Evolutionary conservation across 2,113 vertebrate genomes (phyloP).

Genomic region (Hystrix cristata): DNA sequence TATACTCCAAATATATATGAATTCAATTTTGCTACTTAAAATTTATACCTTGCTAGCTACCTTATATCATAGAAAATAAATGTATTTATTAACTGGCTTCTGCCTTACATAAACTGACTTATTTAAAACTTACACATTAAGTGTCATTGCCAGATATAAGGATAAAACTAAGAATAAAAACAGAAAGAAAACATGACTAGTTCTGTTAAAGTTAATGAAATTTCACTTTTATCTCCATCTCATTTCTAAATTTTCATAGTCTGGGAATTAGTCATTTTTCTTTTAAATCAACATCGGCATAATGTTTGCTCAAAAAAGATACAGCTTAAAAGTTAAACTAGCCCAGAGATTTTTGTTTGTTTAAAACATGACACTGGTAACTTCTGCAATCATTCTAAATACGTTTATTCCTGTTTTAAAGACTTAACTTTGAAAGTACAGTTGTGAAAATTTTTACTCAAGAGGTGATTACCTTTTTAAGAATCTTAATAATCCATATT

Average conservation of each 20-base stretch:
- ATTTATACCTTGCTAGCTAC: constrained; percentile 3
- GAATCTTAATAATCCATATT: constrained; percentile 17
- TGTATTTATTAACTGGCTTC: neutral
- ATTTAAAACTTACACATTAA: constrained; percentile 39
- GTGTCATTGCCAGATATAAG: constrained; percentile 30
- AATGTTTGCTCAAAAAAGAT: neutral
- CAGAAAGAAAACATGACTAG: constrained; percentile 3
- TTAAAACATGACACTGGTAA: constrained; percentile 45
- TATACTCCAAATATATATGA: constrained; percentile 40
- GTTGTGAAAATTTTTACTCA: constrained; percentile 50
- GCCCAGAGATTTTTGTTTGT: neutral
- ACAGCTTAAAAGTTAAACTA: constrained; percentile 48
- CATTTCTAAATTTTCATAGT: constrained; percentile 36
- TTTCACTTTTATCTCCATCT: neutral
- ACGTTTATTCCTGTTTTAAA: constrained; percentile 34
- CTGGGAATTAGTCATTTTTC: neutral
- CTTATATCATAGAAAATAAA: constrained; percentile 50
- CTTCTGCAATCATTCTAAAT: constrained; percentile 47
- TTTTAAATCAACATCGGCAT: constrained; percentile 13
- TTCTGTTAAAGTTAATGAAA: neutral
- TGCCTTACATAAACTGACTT: neutral
- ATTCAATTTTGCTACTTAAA: constrained; percentile 57
- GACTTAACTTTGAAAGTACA: neutral
- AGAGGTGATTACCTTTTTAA: neutral
- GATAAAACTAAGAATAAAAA: constrained; percentile 46